Conservation (phyloP, 2,113 vertebrate genomes). For the Sisor rabdophorus region DNA sequence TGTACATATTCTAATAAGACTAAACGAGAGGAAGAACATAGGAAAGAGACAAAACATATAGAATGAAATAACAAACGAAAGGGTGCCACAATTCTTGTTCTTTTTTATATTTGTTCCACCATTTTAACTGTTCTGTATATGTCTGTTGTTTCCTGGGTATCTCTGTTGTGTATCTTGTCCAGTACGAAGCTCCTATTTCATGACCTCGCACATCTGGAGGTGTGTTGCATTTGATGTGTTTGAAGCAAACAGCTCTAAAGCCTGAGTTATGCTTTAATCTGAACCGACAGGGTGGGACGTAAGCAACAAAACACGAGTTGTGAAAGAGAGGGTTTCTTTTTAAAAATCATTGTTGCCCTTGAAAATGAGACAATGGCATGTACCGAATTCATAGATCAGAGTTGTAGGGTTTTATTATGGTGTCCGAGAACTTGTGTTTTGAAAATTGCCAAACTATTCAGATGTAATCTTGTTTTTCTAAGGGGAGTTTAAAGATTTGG, state of each 20-base stretch:
- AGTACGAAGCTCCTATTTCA: not conserved
- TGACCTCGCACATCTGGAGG: not conserved
- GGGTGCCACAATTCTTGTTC: slow-evolving; percentile 66
- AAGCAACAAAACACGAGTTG: not conserved
- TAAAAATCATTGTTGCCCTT: not conserved
- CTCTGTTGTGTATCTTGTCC: slow-evolving; percentile 27
- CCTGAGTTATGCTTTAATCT: slow-evolving; percentile 4
- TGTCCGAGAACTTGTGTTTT: not conserved
- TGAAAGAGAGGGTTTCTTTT: not conserved
- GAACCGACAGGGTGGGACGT: not conserved
- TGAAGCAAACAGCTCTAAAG: not conserved
- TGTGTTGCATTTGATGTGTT: no score
- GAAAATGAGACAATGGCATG: not conserved
- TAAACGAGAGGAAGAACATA: not conserved
- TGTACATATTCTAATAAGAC: slow-evolving; percentile 23
- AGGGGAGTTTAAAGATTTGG: not conserved
- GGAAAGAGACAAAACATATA: slow-evolving; percentile 28
- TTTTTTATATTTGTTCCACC: slow-evolving; percentile 41
- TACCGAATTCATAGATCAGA: not conserved
- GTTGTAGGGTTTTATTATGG: not conserved
- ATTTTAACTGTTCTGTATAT: not conserved
- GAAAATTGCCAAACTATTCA: not conserved
- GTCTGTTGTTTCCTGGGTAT: slow-evolving; percentile 23
- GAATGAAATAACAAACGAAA: slow-evolving; percentile 50
- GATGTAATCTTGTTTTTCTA: not conserved